Evolutionary conservation across 2,113 vertebrate genomes (phyloP), one percentile per base, ranked within the genome.

Genomic region (Burhinus oedicnemus): DNA sequence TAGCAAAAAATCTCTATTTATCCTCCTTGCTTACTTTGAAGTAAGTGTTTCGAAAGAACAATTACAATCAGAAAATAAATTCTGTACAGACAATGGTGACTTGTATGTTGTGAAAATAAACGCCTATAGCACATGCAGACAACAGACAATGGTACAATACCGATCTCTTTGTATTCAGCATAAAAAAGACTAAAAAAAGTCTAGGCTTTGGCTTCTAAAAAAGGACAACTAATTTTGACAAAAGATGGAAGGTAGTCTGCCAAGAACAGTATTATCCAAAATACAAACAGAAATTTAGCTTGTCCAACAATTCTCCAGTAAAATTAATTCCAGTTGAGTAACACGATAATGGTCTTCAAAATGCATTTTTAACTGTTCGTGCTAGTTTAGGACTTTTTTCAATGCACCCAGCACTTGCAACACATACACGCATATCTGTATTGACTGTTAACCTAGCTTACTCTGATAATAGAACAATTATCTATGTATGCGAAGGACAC

Each of bases 401-500:
- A 87, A 20, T 0, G 5, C 16, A 57, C 2, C 4, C 26, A 36
- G 29, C 9, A 4, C 12, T 76, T 61, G 42, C 81, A 74, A 38
- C 10, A 60, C 0, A 1, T 5, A 45, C 7, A 15, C 5, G 6
- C 15, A 38, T 34, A 74, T 80, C 87, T 75, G 14, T 14, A 57
- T 7, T 70, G 40, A 78, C 38, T 69, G n/a, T 3, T 36, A 66
- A 55, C 26, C 54, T 61, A 19, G 27, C 7, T 80, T 77, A n/a
- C 6, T 60, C 40, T 44, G 30, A 8, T 15, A 58, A 52, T 0
- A 34, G 6, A 64, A 25, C 15, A 0, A 57, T 9, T 57, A 64
- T 34, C 36, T 25, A 11, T 2, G 15, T 2, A 80, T 1, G 5
- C 0, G 1, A 68, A 88, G 27, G 16, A 49, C 30, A 25, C 0